A percentile compares a stretch with the other conserved stretches of the same genome.
phyloP scores from a whole-genome alignment of 1,140 invertebrate genomes.

The Ceratosolen fusciceps region DNA sequence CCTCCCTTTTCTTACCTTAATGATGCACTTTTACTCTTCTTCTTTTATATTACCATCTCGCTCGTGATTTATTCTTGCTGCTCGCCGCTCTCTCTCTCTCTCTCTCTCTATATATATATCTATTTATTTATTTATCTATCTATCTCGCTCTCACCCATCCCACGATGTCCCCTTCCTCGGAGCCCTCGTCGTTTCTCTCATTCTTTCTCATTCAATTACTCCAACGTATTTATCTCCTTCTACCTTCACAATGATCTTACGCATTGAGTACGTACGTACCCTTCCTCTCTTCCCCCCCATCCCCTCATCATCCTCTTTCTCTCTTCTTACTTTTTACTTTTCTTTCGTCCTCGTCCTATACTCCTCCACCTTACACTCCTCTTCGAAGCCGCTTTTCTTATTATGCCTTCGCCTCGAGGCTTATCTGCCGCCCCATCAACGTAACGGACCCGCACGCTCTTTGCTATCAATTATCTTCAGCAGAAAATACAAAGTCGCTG shows the following conservation, averaged over 20 bases:
- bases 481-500: too few relatives aligned
- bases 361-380: background rate
- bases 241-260: conserved; percentile 35
- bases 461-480: background rate
- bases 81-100: conserved; percentile 6
- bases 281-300: background rate
- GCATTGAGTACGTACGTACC: background rate
- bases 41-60: conserved; percentile 44
- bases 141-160: too few relatives aligned
- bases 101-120: too few relatives aligned
- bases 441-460: background rate
- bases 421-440: background rate
- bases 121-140: too few relatives aligned
- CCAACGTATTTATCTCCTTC: conserved; percentile 45
- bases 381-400: background rate
- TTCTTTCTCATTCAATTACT: conserved; percentile 47
- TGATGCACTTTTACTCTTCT: conserved; percentile 43
- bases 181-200: background rate
- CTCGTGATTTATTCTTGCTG: conserved; percentile 44
- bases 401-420: background rate
- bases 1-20: conserved; percentile 42
- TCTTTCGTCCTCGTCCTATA: too few relatives aligned
- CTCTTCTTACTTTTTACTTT: background rate
- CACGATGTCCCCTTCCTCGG: background rate
- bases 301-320: too few relatives aligned